phyloP scores from a whole-genome alignment of 2,888 invertebrate genomes.

The Hermaeophaga mercurialis region DNA sequence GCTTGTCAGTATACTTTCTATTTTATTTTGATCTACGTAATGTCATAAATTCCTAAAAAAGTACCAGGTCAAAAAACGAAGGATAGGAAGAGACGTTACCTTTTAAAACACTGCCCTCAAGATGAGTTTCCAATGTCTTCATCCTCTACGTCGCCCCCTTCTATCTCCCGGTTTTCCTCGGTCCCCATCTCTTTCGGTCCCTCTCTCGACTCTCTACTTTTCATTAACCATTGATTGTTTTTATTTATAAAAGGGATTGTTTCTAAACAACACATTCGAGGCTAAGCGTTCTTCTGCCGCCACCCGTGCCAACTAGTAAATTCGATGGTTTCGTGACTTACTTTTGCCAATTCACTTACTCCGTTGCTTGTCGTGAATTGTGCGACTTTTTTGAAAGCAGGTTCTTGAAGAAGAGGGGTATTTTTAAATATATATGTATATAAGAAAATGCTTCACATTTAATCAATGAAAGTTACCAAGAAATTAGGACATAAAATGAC shows the following conservation, averaged over 20 bases:
- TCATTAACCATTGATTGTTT: constrained; percentile 22
- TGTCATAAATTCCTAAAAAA: no score
- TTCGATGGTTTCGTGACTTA: constrained; percentile 9
- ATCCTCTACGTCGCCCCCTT: constrained; percentile 2
- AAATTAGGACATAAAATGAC: no score
- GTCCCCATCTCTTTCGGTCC: background rate
- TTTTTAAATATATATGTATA: no score
- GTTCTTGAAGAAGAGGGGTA: no score
- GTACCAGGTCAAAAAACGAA: no score
- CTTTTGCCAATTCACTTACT: constrained; percentile 5
- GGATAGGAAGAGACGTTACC: constrained; percentile 8
- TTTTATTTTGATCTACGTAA: no score
- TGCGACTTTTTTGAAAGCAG: no score
- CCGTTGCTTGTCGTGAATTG: no score
- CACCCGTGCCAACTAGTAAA: constrained; percentile 8
- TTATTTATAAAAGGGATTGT: constrained; percentile 17
- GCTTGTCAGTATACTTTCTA: no score
- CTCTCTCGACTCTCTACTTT: constrained; percentile 17
- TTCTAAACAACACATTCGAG: constrained; percentile 11
- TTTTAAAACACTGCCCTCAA: background rate
- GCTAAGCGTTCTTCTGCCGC: constrained; percentile 9
- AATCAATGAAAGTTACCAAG: no score
- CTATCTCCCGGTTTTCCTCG: constrained; percentile 10
- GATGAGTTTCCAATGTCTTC: background rate
- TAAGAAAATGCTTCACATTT: no score